phyloP scores from a whole-genome alignment of 2,888 invertebrate genomes.

The Cataglyphis livida region DNA sequence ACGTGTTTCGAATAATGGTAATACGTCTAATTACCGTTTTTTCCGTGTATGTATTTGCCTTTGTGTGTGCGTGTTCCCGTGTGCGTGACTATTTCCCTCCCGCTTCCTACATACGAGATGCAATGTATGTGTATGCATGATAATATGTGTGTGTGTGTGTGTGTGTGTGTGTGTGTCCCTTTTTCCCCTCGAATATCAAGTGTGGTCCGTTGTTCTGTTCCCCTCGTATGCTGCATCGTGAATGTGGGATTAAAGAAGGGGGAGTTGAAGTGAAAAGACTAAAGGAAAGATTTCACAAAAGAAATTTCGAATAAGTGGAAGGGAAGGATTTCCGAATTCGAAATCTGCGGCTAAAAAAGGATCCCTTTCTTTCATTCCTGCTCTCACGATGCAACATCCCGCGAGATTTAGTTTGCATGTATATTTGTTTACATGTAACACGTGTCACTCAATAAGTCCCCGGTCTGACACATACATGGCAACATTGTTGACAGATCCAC shows the following conservation, averaged over 20 bases:
- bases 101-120: constrained; percentile 24
- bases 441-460: too few relatives aligned
- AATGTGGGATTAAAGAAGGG: not conserved
- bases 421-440: not conserved
- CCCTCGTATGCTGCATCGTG: constrained; percentile 3
- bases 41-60: not conserved
- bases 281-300: not conserved
- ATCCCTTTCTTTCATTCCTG: not conserved
- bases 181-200: not conserved
- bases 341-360: not conserved
- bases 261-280: not conserved
- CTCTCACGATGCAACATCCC: constrained; percentile 5
- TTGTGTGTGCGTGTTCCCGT: constrained; percentile 58
- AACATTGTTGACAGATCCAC: too few relatives aligned
- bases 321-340: not conserved
- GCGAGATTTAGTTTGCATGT: not conserved
- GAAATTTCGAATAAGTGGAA: not conserved
- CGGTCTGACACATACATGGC: too few relatives aligned
- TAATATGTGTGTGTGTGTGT: constrained; percentile 3
- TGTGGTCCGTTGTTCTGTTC: not conserved
- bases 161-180: not conserved
- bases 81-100: constrained; percentile 50
- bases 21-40: constrained; percentile 47
- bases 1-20: constrained; percentile 69
- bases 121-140: not conserved